A percentile compares a stretch with the other conserved stretches of the same genome.
Conservation (phyloP, 2,888 invertebrate genomes). For the Rapana venosa region DNA sequence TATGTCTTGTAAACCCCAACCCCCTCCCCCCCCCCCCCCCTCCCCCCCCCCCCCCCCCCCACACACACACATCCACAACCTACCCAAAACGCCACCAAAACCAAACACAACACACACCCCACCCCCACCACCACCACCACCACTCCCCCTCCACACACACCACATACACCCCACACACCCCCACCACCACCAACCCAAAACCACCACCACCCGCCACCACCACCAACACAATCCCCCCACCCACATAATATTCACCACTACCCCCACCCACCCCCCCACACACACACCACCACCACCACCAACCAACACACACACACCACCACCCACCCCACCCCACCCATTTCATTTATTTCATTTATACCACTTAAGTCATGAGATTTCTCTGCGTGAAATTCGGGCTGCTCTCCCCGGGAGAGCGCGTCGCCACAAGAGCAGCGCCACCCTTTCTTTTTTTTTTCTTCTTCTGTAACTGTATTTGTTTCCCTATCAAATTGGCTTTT, state of each 20-base stretch:
- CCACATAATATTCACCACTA: not conserved
- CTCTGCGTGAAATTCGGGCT: too few species aligned
- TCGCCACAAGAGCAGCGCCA: too few species aligned
- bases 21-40: not conserved
- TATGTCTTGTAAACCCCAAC: not conserved
- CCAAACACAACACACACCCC: not conserved
- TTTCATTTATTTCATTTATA: too few species aligned
- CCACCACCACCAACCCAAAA: not conserved
- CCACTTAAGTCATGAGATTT: too few species aligned
- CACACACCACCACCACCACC: not conserved
- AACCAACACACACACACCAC: too few species aligned
- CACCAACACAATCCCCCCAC: too few species aligned
- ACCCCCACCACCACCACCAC: not conserved
- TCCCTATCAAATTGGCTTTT: too few species aligned
- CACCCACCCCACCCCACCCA: too few species aligned
- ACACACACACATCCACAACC: not conserved
- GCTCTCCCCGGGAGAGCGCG: too few species aligned
- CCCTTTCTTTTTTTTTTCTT: too few species aligned
- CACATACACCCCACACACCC: not conserved
- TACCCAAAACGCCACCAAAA: not conserved
- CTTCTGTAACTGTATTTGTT: too few species aligned
- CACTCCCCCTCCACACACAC: not conserved
- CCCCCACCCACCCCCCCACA: not conserved
- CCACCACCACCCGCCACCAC: too few species aligned
- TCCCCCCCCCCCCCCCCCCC: not conserved